A percentile compares a stretch with the other conserved stretches of the same genome.
Evolutionary conservation across 2,113 vertebrate species (phyloP).

Genomic region (Micronycteris hirsuta): DNA sequence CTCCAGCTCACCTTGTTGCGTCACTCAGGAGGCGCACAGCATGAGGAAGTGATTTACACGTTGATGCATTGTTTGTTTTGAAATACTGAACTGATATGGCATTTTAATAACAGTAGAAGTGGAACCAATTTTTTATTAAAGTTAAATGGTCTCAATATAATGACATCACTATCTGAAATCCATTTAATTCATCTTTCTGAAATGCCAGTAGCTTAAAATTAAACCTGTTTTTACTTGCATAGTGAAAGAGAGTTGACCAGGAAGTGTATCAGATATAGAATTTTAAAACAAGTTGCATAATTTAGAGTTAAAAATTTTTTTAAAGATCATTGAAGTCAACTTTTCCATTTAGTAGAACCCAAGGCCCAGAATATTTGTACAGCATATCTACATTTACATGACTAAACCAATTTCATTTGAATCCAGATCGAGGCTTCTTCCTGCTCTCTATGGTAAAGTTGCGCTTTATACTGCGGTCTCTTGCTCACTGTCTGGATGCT

Average conservation of each 20-base stretch:
- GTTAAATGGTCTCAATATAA: not conserved
- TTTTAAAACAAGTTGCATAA: not conserved
- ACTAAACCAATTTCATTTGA: not conserved
- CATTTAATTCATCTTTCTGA: not conserved
- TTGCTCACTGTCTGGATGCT: not conserved
- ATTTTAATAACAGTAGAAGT: conserved; percentile 65
- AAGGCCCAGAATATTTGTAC: not conserved
- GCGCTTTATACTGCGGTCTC: not conserved
- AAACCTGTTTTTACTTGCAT: not conserved
- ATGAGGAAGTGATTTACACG: conserved; percentile 59
- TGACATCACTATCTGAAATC: not conserved
- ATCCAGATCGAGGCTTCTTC: not conserved
- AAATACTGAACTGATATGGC: conserved; percentile 61
- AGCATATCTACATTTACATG: not conserved
- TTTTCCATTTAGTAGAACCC: not conserved
- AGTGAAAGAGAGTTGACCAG: not conserved
- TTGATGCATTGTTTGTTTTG: conserved; percentile 59
- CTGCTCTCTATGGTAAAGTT: not conserved
- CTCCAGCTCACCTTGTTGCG: conserved; percentile 36
- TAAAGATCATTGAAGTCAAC: not conserved
- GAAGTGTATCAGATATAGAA: not conserved
- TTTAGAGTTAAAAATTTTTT: not conserved
- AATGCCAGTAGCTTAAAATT: not conserved
- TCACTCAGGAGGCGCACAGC: conserved; percentile 21
- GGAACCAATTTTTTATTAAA: conserved; percentile 59